Base-by-base conservation (phyloP, 2,888 invertebrate species). In the Drosophila paracracens region DNA sequence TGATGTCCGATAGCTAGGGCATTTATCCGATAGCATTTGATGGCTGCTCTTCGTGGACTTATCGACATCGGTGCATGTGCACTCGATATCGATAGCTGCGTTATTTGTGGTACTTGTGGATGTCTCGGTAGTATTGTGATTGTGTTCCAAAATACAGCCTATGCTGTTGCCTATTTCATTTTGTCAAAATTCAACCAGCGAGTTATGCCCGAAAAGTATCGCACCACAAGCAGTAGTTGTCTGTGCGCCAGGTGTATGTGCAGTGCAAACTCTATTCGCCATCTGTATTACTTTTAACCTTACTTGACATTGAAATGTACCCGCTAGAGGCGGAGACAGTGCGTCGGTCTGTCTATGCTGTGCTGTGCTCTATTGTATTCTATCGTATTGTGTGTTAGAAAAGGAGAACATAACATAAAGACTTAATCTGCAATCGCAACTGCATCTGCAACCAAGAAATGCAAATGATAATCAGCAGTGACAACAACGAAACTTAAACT, bases 291-390 rank as follows among this genome's bases (percentile, higher is more conserved):
- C 85, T 88, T 86, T 90, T 93, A 93, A 93, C 93, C 93, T 93
- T 93, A 92, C 91, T 90, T 93, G 93, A 93, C 93, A 93, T 93
- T 93, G 93, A 92, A 92, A 89, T 83, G 85, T 85, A 85, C 86
- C 85, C 85, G 86, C 85, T 86, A 83, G 61, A 76, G 76, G 74
- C 79, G 76, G 80, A 79, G 66, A 74, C 81, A 79, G 74, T 80
- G 81, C 76, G 79, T 79, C 79, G 66, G 58, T 68, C 67, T 67
- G 68, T 68, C 60, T 53, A n/a, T 53, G 33, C 60, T 66, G 70
- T 70, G 31, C 53, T 79, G 68, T 75, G 72, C 82, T 46, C 16
- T 52, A 53, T 84, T 46, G 13, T 46, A 57, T 35, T 74, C 48
- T 60, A 38, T 62, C 74, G 52, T 65, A 33, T 56, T 70, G 82